Evolutionary conservation across 1,140 invertebrate genomes (phyloP).

Genomic region (Cataglyphis hispanica): DNA sequence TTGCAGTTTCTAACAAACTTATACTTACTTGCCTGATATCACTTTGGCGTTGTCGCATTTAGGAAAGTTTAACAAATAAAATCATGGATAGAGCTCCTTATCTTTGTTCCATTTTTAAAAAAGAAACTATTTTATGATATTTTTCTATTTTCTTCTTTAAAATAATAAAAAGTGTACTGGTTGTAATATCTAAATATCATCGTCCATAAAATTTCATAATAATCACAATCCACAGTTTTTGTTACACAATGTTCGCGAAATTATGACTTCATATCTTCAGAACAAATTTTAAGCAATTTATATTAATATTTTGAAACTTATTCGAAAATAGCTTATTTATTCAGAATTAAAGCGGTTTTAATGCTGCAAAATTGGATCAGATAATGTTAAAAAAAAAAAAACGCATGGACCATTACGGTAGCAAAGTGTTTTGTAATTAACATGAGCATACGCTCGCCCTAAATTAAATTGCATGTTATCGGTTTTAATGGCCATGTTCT

Average conservation of each 20-base stretch:
- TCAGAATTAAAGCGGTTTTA: conserved; percentile 6
- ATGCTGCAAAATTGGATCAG: conserved; percentile 3
- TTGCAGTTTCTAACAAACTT: conserved; percentile 46
- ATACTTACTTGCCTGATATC: conserved; percentile 8
- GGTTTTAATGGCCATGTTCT: conserved; percentile 44
- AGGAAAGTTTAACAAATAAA: conserved; percentile 31
- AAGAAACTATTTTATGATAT: background rate
- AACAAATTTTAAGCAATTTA: background rate
- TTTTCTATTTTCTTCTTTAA: background rate
- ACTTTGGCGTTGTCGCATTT: conserved; percentile 20
- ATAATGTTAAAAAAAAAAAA: background rate
- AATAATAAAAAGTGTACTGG: background rate
- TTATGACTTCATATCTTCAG: background rate
- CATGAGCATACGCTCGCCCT: conserved; percentile 17
- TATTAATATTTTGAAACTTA: background rate
- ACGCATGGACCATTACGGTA: background rate
- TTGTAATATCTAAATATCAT: background rate
- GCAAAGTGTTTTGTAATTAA: conserved; percentile 52
- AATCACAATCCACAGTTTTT: background rate
- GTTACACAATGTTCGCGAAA: background rate
- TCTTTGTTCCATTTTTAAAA: background rate
- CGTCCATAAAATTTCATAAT: background rate
- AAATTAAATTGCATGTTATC: conserved; percentile 52
- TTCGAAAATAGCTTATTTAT: conserved; percentile 1
- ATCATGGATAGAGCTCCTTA: conserved; percentile 6